A percentile compares a stretch with the other conserved stretches of the same genome.
Evolutionary conservation across 2,888 invertebrate species (phyloP).

Genomic region (Abrostola triplasia): DNA sequence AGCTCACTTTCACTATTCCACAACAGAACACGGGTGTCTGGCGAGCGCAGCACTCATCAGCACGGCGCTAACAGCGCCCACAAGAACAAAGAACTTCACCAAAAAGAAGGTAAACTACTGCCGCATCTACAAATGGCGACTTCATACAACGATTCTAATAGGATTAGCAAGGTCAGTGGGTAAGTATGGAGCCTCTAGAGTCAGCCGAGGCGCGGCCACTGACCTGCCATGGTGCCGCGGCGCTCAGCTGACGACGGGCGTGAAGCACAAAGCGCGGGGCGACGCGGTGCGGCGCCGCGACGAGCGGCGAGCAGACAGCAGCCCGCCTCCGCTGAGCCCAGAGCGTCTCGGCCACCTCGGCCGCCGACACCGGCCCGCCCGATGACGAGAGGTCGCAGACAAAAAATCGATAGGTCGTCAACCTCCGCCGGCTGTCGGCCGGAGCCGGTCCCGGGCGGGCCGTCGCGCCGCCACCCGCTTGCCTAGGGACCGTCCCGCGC

Average conservation of each 20-base stretch:
- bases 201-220: constrained; percentile 67
- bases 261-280: constrained; percentile 54
- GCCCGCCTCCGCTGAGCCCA: constrained; percentile 53
- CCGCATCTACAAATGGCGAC: constrained; percentile 22
- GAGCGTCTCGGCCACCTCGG: constrained; percentile 69
- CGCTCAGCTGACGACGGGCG: constrained; percentile 68
- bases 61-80: constrained; percentile 27
- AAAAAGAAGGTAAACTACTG: constrained; percentile 27
- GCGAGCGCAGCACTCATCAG: constrained; percentile 32
- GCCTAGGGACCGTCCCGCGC: constrained; percentile 59
- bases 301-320: constrained; percentile 50
- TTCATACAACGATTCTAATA: constrained; percentile 34
- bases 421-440: constrained; percentile 81
- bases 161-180: constrained; percentile 57
- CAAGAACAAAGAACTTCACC: constrained; percentile 66
- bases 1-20: constrained; percentile 70
- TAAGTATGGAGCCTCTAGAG: constrained; percentile 55
- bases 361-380: constrained; percentile 77
- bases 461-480: constrained; percentile 67
- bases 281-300: constrained; percentile 45
- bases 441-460: constrained; percentile 76
- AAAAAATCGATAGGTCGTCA: constrained; percentile 88
- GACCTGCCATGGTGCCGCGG: constrained; percentile 70
- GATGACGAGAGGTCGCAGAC: constrained; percentile 85
- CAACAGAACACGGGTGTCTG: constrained; percentile 50